Percentiles rank a stretch among this genome's conserved stretches.
Conservation (phyloP, 2,113 vertebrate genomes). For the Zonotrichia leucophrys region DNA sequence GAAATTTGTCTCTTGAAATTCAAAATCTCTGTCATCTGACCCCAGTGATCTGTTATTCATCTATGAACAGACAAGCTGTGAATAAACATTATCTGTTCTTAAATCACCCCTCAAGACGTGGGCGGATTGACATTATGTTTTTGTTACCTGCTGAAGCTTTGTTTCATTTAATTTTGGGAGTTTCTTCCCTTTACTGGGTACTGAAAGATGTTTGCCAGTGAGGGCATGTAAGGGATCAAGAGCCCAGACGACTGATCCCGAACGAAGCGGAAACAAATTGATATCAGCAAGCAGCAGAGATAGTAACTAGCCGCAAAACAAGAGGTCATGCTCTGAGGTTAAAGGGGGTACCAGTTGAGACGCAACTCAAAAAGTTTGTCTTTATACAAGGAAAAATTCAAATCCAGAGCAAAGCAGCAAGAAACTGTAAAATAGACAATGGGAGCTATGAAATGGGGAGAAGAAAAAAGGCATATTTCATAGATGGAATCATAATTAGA, state of each 20-base stretch:
- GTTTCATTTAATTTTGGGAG: not conserved
- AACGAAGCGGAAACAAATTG: constrained; percentile 3
- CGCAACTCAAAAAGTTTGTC: not conserved
- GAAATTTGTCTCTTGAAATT: not conserved
- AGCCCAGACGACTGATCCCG: not conserved
- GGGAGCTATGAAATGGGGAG: not conserved
- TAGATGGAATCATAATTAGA: not conserved
- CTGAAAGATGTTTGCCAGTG: not conserved
- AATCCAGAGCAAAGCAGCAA: not conserved
- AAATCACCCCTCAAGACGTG: not conserved
- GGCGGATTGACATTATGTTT: not conserved
- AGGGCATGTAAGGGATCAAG: not conserved
- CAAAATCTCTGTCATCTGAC: not conserved
- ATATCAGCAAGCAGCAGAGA: constrained; percentile 12
- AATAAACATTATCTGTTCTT: not conserved
- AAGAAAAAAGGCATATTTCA: not conserved
- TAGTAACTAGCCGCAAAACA: constrained; percentile 18
- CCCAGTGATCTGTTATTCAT: not conserved
- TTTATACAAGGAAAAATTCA: not conserved
- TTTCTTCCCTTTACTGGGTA: not conserved
- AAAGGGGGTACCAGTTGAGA: not conserved
- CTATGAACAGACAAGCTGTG: not conserved
- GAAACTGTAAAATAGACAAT: not conserved
- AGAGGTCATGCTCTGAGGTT: constrained; percentile 22
- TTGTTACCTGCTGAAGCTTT: not conserved